phyloP scores from a whole-genome alignment of 2,888 invertebrate genomes.

The Leistus spinibarbis region DNA sequence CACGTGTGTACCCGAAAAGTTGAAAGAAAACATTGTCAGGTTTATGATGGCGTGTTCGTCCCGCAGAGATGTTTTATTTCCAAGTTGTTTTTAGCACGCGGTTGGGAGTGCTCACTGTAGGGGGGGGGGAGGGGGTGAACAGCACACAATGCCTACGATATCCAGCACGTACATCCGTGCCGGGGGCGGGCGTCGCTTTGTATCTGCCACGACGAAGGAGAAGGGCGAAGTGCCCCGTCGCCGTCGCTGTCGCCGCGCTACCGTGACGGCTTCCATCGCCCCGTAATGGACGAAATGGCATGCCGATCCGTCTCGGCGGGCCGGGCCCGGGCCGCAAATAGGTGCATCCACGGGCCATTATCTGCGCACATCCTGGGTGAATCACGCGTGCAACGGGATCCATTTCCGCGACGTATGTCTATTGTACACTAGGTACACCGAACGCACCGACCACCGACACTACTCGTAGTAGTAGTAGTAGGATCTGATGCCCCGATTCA shows the following conservation, averaged over 20 bases:
- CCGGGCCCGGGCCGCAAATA: not conserved
- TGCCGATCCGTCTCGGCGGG: slow-evolving; percentile 1
- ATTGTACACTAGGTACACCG: too few species aligned
- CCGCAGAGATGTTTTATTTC: slow-evolving; percentile 30
- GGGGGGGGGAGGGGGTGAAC: not conserved
- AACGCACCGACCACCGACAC: too few species aligned
- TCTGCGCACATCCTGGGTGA: slow-evolving; percentile 54
- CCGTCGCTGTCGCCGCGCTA: not conserved
- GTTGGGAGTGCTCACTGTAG: not conserved
- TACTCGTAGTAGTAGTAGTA: not conserved
- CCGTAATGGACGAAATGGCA: slow-evolving; percentile 8
- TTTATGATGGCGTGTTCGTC: slow-evolving; percentile 15
- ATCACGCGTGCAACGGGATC: slow-evolving; percentile 46
- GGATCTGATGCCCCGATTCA: not conserved
- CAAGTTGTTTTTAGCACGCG: slow-evolving; percentile 28
- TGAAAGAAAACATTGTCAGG: slow-evolving; percentile 35
- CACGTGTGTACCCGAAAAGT: slow-evolving; percentile 44
- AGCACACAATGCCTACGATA: not conserved
- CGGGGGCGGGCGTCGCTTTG: not conserved
- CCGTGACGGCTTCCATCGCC: slow-evolving; percentile 2
- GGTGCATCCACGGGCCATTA: slow-evolving; percentile 45
- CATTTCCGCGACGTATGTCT: not conserved
- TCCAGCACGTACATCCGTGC: not conserved
- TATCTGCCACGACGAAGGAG: not conserved
- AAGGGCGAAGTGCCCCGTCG: not conserved